Evolutionary conservation across 2,888 invertebrate species (phyloP), one percentile per base, ranked within the genome.

Genomic region (Baccha elongata): DNA sequence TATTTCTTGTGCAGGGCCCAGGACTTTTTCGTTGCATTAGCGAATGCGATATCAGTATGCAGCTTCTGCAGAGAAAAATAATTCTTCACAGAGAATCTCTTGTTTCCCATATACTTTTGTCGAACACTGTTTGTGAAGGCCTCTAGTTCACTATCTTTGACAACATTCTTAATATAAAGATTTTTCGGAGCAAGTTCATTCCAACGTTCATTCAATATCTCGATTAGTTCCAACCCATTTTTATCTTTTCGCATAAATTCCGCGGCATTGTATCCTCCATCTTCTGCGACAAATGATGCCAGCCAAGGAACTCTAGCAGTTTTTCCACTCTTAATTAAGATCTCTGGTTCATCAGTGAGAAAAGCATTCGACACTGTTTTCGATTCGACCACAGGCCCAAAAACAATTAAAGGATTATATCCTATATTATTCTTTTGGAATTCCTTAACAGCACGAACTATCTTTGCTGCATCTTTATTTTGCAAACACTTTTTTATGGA

Each of bases 331-430:
- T 89, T 91, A 1, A 95, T 91, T 0, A 94, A 92, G 29, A 92
- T 91, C 85, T 92, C 92, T 0, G 96, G 96, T 72, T 94, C 92
- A 78, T 94, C 92, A 0, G 92, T 92, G 6, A 96, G 89, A 89
- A 96, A 94, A 0, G 95, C 93, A 19, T 93, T 91, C 11, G 89
- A 85, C 0, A 90, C 88, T 29, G 87, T 86, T 0, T 88, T 68
- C 0, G 92, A 89, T 86, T 96, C 96, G 0, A 93, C 91, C 0
- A 94, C 94, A 0, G 95, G 95, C 0, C 94, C 94, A 88, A 96
- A 96, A 0, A 94, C 94, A 0, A 94, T 93, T 88, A 94, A 94
- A 79, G 95, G 93, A 88, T 93, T 93, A 86, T 94, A 94, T 13
- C 93, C 88, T 8, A 32, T 8, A 8, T 32, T 32, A 91, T 92